phyloP scores from a whole-genome alignment of 2,113 vertebrate species.

The Mola mola region DNA sequence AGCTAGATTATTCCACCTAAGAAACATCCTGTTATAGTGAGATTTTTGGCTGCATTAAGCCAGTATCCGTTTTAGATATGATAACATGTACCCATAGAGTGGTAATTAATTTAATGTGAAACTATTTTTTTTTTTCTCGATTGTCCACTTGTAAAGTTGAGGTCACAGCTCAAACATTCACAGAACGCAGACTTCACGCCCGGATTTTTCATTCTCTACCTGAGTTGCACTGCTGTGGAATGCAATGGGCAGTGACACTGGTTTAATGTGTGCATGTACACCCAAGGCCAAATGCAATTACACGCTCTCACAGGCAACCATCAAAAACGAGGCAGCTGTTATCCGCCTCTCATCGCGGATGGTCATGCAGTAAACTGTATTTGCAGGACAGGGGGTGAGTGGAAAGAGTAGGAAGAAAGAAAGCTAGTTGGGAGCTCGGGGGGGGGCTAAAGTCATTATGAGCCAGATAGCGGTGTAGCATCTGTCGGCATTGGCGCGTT shows the following conservation, averaged over 20 bases:
- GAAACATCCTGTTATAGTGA: conserved; percentile 37
- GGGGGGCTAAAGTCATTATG: conserved; percentile 64
- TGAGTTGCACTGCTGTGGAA: conserved; percentile 68
- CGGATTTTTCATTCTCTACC: conserved; percentile 62
- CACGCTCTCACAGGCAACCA: conserved; percentile 72
- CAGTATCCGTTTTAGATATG: conserved; percentile 28
- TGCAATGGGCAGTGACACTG: conserved; percentile 71
- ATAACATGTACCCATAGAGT: conserved; percentile 3
- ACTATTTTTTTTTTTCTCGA: too few relatives aligned
- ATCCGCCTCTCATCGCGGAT: conserved; percentile 58
- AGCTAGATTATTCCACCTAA: conserved; percentile 40
- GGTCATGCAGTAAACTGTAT: conserved; percentile 70
- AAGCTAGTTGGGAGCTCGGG: background rate
- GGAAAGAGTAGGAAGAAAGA: conserved; percentile 39
- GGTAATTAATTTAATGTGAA: too few relatives aligned
- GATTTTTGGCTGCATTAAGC: conserved; percentile 31
- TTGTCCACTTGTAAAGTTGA: background rate
- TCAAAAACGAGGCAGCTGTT: conserved; percentile 74
- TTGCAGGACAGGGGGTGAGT: conserved; percentile 57
- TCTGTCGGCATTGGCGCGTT: conserved; percentile 71
- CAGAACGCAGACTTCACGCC: conserved; percentile 8
- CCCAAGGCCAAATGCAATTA: conserved; percentile 75
- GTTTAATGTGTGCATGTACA: conserved; percentile 75
- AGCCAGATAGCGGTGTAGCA: conserved; percentile 60
- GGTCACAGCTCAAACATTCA: background rate